phyloP scores from a whole-genome alignment of 2,888 invertebrate genomes.

The Chrysina gloriosa region DNA sequence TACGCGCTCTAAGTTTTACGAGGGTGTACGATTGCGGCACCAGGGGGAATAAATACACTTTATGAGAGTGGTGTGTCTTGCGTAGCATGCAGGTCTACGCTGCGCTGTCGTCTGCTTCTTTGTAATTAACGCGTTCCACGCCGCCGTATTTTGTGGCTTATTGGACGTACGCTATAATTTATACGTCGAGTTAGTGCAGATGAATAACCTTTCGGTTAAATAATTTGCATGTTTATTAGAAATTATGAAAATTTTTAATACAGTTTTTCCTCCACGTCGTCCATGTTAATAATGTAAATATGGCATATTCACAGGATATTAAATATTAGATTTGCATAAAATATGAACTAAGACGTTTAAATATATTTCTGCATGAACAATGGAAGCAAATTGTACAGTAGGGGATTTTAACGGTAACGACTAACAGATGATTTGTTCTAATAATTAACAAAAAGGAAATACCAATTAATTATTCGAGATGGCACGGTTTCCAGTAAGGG shows the following conservation, averaged over 20 bases:
- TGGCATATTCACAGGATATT: background rate
- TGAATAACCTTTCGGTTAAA: constrained; percentile 28
- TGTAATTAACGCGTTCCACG: constrained; percentile 16
- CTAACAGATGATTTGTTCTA: too few relatives aligned
- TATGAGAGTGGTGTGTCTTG: background rate
- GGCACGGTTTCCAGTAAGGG: too few relatives aligned
- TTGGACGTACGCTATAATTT: constrained; percentile 13
- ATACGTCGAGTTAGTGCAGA: constrained; percentile 18
- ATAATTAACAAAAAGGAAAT: too few relatives aligned
- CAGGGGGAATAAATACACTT: constrained; percentile 17
- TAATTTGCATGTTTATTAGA: constrained; percentile 36
- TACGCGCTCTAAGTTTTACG: constrained; percentile 16
- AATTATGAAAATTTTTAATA: constrained; percentile 27
- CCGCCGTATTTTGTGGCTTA: constrained; percentile 10
- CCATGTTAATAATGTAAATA: constrained; percentile 10
- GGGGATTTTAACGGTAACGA: background rate
- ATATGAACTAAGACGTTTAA: background rate
- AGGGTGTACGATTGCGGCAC: constrained; percentile 15
- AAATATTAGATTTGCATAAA: background rate
- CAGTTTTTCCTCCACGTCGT: background rate
- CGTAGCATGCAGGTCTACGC: background rate
- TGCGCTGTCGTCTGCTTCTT: background rate
- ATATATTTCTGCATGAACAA: background rate
- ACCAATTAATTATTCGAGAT: too few relatives aligned
- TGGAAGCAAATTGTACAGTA: background rate